Base-by-base conservation (phyloP, 2,797 vertebrate genomes). In the Catamblyrhynchus diadema region DNA sequence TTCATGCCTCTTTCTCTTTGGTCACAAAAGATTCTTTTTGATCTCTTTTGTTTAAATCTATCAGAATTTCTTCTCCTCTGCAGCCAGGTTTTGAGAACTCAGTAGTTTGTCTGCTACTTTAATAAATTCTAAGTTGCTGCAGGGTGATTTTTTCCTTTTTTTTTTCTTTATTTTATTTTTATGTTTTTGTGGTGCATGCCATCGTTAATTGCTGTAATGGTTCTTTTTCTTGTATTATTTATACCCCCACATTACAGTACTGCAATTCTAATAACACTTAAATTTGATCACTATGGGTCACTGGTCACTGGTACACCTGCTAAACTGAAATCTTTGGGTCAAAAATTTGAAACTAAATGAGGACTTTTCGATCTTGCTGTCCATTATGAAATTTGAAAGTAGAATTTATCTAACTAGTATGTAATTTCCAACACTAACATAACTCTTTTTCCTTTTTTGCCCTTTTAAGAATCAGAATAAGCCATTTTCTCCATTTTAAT, bases 161-260 rank as follows among this genome's bases (percentile, higher is more conserved):
- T 73, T 59, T 61, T 23, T 86, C 67, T 69, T 62, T 12, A 16
- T 42, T 42, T 18, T 42, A 9, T 42, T 42, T 42, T 42, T 18
- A 18, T 82, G 72, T 80, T 75, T 66, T 33, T 22, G 35, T 62
- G 20, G 57, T 78, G 51, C 50, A 84, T 60, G 47, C 57, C 53
- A 62, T 77, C 14, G 71, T 75, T 96, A 96, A 94, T 88, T 93
- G 64, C 53, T 61, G 14, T 71, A 96, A 95, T 95, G 94, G 93
- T 93, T 95, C 77, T 85, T 70, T 90, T 90, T 87, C 70, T 64
- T 70, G 32, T 83, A 93, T 93, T 97, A 94, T 97, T 96, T 96
- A 95, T 86, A 79, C 9, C 6, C 44, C 65, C 33, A 53, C 0
- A 0, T 73, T 92, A 67, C 15, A 83, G 32, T 33, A 57, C 48